These are phyloP conservation scores for Cuculus canorus DNA, from an alignment of 2,797 vertebrate genomes.

Conservation along the genomic window DNA sequence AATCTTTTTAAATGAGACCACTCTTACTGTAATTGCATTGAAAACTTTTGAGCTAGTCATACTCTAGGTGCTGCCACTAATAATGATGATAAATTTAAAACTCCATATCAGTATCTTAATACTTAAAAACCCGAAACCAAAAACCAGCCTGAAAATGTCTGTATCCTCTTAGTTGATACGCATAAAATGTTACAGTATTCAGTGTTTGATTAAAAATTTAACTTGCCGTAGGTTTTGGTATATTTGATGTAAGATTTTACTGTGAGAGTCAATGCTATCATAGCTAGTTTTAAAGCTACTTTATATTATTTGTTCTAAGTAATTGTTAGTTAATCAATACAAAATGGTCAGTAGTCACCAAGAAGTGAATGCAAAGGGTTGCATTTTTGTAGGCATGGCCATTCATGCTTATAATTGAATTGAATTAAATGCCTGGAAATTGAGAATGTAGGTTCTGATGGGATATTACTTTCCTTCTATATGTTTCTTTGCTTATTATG, in stretches of 20 bases:
- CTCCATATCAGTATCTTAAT: not conserved
- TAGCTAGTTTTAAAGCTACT: not conserved
- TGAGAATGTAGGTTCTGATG: not conserved
- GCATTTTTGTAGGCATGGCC: not conserved
- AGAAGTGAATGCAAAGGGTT: not conserved
- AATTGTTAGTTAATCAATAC: not conserved
- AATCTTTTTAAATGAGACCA: not conserved
- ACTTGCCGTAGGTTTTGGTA: not conserved
- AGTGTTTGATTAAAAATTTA: not conserved
- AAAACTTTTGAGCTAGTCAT: not conserved
- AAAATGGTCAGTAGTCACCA: not conserved
- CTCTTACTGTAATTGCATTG: not conserved
- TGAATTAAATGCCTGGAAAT: not conserved
- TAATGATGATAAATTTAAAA: not conserved
- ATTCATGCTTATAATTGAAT: not conserved
- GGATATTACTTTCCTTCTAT: not conserved
- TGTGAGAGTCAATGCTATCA: not conserved
- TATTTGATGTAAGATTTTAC: not conserved
- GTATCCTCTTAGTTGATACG: not conserved
- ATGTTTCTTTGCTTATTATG: not conserved
- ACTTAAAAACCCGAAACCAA: too few relatives aligned
- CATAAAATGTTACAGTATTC: not conserved
- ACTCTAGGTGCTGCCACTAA: not conserved
- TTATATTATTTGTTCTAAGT: not conserved
- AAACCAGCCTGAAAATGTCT: not conserved